Base-by-base conservation (phyloP, 2,113 vertebrate genomes). In the Cyphomyrus discorhynchus region DNA sequence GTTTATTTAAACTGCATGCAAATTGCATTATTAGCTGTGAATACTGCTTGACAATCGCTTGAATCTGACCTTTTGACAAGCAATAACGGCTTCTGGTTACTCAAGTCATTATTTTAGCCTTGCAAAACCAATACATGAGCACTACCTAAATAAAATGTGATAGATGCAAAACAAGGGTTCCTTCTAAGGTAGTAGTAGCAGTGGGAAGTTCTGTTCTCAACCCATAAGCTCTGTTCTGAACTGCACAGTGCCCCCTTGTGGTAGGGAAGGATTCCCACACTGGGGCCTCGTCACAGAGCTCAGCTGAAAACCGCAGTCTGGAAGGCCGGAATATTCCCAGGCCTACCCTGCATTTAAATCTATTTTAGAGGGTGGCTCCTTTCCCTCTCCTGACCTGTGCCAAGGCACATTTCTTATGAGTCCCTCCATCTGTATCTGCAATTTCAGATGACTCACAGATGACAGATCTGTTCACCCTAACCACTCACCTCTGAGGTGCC, bases 331-430 rank as follows among this genome's bases (percentile, higher is more conserved):
- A 91, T 88, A 88, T 89, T 93, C 91, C 90, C 90, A 91, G 92
- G 84, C 91, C 91, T 90, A 94, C 94, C 93, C 95, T 95, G 93
- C 94, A 95, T 93, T 96, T 96, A 96, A 96, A 94, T 96, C 96
- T 96, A 96, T 96, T 96, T 96, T 93, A 85, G 94, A 94, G 91
- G 91, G 91, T 93, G 92, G 86, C 85, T 86, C 49, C 49, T 87
- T 86, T 74, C 24, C 42, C 52, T 88, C 90, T n/a, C 42, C 90
- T 42, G 49, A 49, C 52, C 74, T 56, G n/a, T 82, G 84, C 90
- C 87, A 83, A 80, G 24, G 46, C 50, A 62, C 89, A 88, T 83
- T 82, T 70, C 62, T 77, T 70, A 52, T 52, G 49, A 70, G 74
- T 27, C 50, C 46, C 80, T 82, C 50, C 53, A 47, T 82, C 45